phyloP scores from a whole-genome alignment of 2,797 vertebrate genomes.

The Myotis myotis region DNA sequence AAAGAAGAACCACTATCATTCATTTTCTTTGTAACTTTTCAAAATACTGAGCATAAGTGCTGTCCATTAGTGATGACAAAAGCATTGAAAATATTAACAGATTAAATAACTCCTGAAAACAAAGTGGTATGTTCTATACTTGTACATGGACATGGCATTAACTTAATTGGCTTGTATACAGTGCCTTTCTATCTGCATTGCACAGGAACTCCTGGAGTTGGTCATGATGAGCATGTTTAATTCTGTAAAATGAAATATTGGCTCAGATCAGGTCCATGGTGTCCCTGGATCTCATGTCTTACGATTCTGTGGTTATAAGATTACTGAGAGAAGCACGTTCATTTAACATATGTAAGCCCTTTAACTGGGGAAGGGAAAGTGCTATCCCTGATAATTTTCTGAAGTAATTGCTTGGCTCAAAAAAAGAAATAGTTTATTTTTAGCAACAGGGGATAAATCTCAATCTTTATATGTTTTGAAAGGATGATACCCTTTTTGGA shows the following conservation, averaged over 20 bases:
- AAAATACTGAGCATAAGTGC: background rate
- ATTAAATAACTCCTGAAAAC: background rate
- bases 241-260: background rate
- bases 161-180: background rate
- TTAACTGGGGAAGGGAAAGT: background rate
- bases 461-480: background rate
- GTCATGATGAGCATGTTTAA: background rate
- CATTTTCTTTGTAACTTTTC: background rate
- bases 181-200: background rate
- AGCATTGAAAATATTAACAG: background rate
- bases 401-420: background rate
- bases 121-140: background rate
- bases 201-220: background rate
- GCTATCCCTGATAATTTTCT: background rate
- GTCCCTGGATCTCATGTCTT: background rate
- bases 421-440: slow-evolving; percentile 1
- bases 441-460: background rate
- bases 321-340: background rate
- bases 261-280: background rate
- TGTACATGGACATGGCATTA: background rate
- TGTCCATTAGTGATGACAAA: background rate
- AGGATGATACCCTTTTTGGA: background rate
- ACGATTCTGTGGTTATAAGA: background rate
- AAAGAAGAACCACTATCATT: background rate
- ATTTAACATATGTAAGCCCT: slow-evolving; percentile 1